Conservation (phyloP, 2,113 vertebrate genomes). For the Charadrius vociferus region DNA sequence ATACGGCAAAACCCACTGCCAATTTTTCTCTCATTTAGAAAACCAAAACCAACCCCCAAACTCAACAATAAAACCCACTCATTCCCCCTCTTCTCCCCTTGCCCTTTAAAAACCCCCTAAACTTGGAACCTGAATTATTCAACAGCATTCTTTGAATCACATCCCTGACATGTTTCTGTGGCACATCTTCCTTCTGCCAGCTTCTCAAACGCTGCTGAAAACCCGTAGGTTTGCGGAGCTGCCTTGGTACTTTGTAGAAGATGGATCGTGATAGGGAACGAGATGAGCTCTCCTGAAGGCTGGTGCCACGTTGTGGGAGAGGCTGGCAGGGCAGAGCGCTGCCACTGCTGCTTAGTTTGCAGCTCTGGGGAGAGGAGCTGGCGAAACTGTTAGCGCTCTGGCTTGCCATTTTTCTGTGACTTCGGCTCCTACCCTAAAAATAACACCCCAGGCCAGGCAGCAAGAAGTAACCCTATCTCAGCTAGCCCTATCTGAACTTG, state of each 20-base stretch:
- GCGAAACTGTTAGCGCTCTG: background rate
- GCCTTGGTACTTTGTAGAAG: background rate
- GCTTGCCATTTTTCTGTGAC: background rate
- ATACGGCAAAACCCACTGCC: background rate
- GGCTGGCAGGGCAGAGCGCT: background rate
- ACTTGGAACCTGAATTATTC: conserved; percentile 24
- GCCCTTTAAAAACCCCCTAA: conserved; percentile 19
- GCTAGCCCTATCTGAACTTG: background rate
- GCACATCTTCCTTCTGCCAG: conserved; percentile 20
- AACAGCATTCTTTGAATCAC: conserved; percentile 34
- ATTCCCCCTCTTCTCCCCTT: background rate
- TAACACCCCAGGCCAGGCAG: background rate
- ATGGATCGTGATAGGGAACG: background rate
- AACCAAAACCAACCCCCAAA: background rate
- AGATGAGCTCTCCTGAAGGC: background rate
- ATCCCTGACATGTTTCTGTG: background rate
- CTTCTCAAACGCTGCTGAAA: background rate
- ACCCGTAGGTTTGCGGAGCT: background rate
- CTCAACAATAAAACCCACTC: background rate
- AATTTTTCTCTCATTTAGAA: background rate
- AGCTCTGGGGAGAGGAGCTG: background rate
- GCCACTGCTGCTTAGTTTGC: background rate
- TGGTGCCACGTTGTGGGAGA: background rate
- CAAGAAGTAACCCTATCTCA: background rate
- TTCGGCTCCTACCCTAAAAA: background rate